Evolutionary conservation across 2,113 vertebrate genomes (phyloP).

Genomic region (Pelecanus crispus): DNA sequence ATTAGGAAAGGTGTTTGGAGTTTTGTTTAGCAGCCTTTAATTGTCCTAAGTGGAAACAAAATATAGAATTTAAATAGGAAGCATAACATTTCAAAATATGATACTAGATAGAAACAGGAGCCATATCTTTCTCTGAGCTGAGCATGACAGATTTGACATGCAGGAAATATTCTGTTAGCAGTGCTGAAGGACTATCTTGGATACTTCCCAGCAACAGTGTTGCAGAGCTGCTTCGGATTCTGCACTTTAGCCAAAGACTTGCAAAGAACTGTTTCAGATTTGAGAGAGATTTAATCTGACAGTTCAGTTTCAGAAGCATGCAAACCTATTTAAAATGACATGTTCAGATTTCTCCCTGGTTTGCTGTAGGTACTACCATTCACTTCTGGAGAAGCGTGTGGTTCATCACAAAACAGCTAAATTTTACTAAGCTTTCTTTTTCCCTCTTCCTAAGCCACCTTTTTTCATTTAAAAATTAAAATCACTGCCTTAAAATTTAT

Average conservation of each 20-base stretch:
- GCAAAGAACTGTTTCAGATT: not conserved
- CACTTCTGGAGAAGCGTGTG: not conserved
- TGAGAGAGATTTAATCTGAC: conserved; percentile 16
- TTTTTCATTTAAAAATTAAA: not conserved
- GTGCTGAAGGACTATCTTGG: not conserved
- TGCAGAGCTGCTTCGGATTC: conserved; percentile 12
- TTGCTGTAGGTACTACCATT: not conserved
- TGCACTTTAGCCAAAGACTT: not conserved
- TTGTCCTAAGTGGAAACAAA: conserved; percentile 43
- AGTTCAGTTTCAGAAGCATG: not conserved
- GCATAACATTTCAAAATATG: conserved; percentile 5
- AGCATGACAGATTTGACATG: not conserved
- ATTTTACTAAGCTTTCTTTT: not conserved
- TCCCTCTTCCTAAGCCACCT: not conserved
- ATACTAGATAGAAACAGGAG: not conserved
- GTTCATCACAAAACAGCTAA: not conserved
- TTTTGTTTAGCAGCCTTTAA: conserved; percentile 31
- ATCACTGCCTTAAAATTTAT: not conserved
- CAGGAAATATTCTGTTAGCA: not conserved
- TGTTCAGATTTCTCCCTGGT: conserved; percentile 1
- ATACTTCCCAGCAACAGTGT: not conserved
- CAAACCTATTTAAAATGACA: not conserved
- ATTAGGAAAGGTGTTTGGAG: conserved; percentile 22
- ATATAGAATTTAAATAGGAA: conserved; percentile 29
- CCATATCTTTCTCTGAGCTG: not conserved